phyloP scores from a whole-genome alignment of 1,140 invertebrate species.

The Dendroctonus valens region DNA sequence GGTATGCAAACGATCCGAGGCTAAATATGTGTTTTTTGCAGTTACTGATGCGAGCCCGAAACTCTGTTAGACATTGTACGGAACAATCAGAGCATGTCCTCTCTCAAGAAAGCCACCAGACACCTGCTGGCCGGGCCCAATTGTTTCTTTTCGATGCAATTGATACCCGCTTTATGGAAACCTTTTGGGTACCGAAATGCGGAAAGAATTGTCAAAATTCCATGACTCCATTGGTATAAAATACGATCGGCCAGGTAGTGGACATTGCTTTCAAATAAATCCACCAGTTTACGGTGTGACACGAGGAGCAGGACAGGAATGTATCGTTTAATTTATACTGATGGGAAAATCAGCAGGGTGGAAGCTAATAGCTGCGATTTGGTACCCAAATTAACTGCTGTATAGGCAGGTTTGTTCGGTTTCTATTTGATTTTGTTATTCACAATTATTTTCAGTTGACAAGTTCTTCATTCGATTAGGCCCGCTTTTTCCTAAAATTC shows the following conservation, averaged over 20 bases:
- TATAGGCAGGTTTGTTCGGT: neutral
- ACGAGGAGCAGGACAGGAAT: slow-evolving; percentile 1
- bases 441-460: no score
- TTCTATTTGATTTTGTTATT: no score
- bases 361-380: neutral
- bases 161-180: slow-evolving; percentile 24
- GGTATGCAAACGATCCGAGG: slow-evolving; percentile 31
- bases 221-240: neutral
- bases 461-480: no score
- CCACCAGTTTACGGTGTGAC: neutral
- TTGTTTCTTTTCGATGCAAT: slow-evolving; percentile 26
- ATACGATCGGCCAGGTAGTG: neutral
- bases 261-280: neutral
- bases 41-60: slow-evolving; percentile 36
- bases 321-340: neutral
- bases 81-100: slow-evolving; percentile 36
- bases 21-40: slow-evolving; percentile 30
- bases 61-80: slow-evolving; percentile 37
- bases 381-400: neutral
- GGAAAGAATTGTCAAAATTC: slow-evolving; percentile 11
- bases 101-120: slow-evolving; percentile 34
- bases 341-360: neutral
- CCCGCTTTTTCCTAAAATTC: neutral
- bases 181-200: slow-evolving; percentile 8
- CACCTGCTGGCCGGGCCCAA: slow-evolving; percentile 23